A percentile compares a stretch with the other conserved stretches of the same genome.
phyloP scores from a whole-genome alignment of 2,797 vertebrate species.

The Coregonus sp. region DNA sequence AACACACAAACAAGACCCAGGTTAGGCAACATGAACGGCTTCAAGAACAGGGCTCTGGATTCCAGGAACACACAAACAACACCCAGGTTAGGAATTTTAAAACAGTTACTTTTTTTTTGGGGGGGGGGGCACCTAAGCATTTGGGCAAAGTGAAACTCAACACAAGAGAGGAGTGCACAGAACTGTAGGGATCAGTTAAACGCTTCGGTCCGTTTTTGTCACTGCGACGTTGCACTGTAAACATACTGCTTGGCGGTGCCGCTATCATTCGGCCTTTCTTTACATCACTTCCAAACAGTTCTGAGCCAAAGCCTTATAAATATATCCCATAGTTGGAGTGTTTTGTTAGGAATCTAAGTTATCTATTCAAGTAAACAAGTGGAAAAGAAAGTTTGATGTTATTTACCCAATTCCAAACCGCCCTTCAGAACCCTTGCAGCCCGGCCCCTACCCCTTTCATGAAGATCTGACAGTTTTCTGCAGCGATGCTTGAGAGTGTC shows the following conservation, averaged over 20 bases:
- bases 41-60: slow-evolving; percentile 91
- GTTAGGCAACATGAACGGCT: slow-evolving; percentile 90
- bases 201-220: slow-evolving; percentile 21
- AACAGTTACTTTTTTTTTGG: too few relatives aligned
- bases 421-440: too few relatives aligned
- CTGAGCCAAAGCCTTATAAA: not conserved
- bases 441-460: too few relatives aligned
- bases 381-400: too few relatives aligned
- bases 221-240: not conserved
- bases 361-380: too few relatives aligned
- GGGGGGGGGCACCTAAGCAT: not conserved
- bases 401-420: too few relatives aligned
- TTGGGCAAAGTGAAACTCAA: not conserved
- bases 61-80: not conserved
- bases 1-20: not conserved
- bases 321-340: not conserved
- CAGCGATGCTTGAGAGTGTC: too few relatives aligned
- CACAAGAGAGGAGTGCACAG: not conserved
- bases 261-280: slow-evolving; percentile 25
- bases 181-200: slow-evolving; percentile 13
- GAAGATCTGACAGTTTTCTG: too few relatives aligned
- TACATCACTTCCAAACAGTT: slow-evolving; percentile 16
- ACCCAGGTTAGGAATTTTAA: not conserved
- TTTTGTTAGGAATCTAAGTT: too few relatives aligned
- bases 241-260: slow-evolving; percentile 12